A percentile compares a stretch with the other conserved stretches of the same genome.
phyloP scores from a whole-genome alignment of 2,113 vertebrate genomes.

The Oxyura jamaicensis region DNA sequence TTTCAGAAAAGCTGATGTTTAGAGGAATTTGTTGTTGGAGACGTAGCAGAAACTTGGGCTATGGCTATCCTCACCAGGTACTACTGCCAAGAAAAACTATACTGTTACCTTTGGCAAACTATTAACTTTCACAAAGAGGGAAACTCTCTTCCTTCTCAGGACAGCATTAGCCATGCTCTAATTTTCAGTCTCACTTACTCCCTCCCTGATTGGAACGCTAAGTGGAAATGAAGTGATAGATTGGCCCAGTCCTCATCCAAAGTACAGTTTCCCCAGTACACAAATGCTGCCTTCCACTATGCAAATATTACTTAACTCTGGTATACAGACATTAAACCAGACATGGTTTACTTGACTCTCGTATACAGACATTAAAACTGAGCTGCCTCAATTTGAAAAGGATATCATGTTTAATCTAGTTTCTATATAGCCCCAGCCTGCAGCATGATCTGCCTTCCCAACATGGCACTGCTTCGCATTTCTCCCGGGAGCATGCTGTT shows the following conservation, averaged over 20 bases:
- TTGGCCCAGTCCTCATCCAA: background rate
- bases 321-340: background rate
- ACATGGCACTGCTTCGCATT: accelerated
- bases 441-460: background rate
- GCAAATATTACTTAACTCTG: background rate
- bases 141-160: background rate
- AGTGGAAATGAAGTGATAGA: background rate
- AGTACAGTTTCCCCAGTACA: background rate
- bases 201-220: background rate
- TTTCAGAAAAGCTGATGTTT: background rate
- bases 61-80: accelerated
- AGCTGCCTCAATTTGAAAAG: background rate
- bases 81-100: background rate
- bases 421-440: background rate
- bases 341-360: background rate
- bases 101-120: background rate
- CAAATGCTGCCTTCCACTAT: background rate
- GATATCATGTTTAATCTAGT: background rate
- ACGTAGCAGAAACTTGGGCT: background rate
- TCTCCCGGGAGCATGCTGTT: accelerated
- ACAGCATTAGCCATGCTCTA: background rate
- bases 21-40: background rate
- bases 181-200: background rate
- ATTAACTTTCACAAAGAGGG: background rate
- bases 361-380: background rate